These are phyloP conservation scores for Orius insidiosus DNA, from an alignment of 1,140 invertebrate species.

Conservation along the genomic window DNA sequence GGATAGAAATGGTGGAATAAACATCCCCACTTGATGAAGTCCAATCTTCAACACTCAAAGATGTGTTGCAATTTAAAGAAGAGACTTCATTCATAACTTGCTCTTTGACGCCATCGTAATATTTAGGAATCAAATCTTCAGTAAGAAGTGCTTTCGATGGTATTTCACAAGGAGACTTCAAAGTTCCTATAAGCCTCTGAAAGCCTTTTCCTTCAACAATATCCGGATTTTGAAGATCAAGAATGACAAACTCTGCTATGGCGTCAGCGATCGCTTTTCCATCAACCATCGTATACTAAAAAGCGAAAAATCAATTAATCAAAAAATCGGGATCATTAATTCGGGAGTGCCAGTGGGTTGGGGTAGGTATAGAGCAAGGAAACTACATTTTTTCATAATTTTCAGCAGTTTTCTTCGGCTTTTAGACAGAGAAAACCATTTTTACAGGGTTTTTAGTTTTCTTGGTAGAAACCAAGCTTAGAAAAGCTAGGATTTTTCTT, in stretches of 20 bases:
- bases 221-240: constrained; percentile 31
- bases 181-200: constrained; percentile 29
- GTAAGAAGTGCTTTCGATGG: constrained; percentile 32
- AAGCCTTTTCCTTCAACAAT: constrained; percentile 32
- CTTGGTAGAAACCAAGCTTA: no score
- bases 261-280: constrained; percentile 28
- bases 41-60: constrained; percentile 33
- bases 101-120: constrained; percentile 29
- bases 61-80: constrained; percentile 24
- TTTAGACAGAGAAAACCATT: no score
- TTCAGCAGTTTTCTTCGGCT: no score
- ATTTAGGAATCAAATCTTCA: constrained; percentile 32
- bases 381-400: no score
- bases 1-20: constrained; percentile 30
- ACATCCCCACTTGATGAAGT: constrained; percentile 27
- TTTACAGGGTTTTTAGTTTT: no score
- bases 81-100: constrained; percentile 24
- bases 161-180: constrained; percentile 33
- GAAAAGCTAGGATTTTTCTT: no score
- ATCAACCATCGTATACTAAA: constrained; percentile 18
- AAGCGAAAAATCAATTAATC: not conserved
- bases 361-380: no score
- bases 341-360: no score
- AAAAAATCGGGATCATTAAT: no score
- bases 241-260: constrained; percentile 30